These are phyloP conservation scores for Platycercus adscitus DNA, from an alignment of 2,113 vertebrate genomes.

Conservation along the genomic window DNA sequence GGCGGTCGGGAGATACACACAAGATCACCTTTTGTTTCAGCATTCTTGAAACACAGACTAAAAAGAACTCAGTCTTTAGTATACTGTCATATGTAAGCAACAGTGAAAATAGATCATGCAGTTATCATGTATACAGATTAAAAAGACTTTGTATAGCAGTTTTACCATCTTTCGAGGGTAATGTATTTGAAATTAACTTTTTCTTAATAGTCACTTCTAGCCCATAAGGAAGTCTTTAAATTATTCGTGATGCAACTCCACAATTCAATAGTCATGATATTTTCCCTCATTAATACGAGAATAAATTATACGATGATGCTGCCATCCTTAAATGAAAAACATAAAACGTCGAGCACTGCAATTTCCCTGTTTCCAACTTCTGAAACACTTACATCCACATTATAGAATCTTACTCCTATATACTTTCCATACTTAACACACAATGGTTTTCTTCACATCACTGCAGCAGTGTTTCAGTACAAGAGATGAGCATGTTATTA, in stretches of 20 bases:
- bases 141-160: background rate
- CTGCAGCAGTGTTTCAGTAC: background rate
- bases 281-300: background rate
- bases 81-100: background rate
- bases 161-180: background rate
- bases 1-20: background rate
- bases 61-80: background rate
- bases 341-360: background rate
- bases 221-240: background rate
- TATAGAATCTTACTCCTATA: fast-evolving
- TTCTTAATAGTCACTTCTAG: background rate
- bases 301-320: background rate
- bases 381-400: background rate
- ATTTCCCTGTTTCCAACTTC: background rate
- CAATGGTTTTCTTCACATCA: background rate
- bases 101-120: background rate
- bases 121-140: background rate
- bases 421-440: background rate
- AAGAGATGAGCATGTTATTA: background rate
- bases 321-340: background rate
- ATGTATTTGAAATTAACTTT: background rate
- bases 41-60: background rate
- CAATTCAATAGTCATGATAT: background rate
- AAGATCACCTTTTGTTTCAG: background rate
- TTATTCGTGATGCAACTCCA: background rate